A percentile compares a stretch with the other conserved stretches of the same genome.
Conservation (phyloP, 2,113 vertebrate genomes). For the Forbesichthys agassizii region DNA sequence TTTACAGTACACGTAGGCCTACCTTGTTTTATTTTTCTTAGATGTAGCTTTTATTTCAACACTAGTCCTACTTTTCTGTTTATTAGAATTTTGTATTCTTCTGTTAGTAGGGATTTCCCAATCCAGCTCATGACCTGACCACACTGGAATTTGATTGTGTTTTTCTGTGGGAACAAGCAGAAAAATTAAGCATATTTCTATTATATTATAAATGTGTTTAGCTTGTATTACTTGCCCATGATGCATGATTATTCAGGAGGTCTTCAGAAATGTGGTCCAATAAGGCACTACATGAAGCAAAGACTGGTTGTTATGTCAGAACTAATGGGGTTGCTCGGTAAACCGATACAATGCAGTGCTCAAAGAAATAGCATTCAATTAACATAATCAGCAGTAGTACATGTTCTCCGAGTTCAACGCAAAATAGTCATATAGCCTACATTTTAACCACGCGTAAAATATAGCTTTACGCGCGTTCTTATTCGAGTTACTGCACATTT, state of each 20-base stretch:
- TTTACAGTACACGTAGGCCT: too few relatives aligned
- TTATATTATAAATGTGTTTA: not conserved
- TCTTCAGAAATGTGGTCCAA: constrained; percentile 1
- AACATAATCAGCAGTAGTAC: not conserved
- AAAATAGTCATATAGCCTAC: too few relatives aligned
- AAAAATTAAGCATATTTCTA: not conserved
- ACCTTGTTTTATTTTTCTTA: constrained; percentile 6
- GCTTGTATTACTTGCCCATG: constrained; percentile 11
- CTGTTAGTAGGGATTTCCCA: not conserved
- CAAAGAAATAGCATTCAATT: not conserved
- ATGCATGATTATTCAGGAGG: constrained; percentile 9
- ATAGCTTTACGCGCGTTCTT: too few relatives aligned
- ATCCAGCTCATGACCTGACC: not conserved
- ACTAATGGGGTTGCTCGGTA: not conserved
- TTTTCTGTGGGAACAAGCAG: not conserved
- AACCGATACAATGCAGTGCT: not conserved
- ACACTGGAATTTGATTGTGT: not conserved
- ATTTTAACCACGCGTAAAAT: too few relatives aligned
- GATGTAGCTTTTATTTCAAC: not conserved
- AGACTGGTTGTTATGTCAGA: constrained; percentile 4
- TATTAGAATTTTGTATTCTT: not conserved
- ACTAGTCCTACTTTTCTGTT: not conserved
- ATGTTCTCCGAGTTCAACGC: too few relatives aligned
- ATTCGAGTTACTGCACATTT: too few relatives aligned
- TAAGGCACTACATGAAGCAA: constrained; percentile 1